A percentile compares a stretch with the other conserved stretches of the same genome.
phyloP scores from a whole-genome alignment of 2,888 invertebrate species.

The Smittia sp. region DNA sequence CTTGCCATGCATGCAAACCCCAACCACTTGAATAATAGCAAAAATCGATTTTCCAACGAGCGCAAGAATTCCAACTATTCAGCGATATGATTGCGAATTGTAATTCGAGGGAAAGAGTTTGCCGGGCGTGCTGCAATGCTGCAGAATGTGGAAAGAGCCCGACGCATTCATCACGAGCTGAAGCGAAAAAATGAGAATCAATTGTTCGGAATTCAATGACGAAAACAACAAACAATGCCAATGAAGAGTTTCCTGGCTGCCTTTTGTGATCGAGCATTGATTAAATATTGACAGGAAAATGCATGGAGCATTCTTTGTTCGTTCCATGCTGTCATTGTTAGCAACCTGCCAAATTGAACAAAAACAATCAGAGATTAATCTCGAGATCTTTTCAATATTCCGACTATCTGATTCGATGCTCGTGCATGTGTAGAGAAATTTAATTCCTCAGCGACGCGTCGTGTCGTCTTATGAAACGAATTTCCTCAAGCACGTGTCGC shows the following conservation, averaged over 20 bases:
- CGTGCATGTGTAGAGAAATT: background rate
- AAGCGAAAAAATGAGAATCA: slow-evolving; percentile 15
- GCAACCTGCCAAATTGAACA: slow-evolving; percentile 38
- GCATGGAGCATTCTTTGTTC: slow-evolving; percentile 11
- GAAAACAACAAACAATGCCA: slow-evolving; percentile 36
- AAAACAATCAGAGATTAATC: slow-evolving; percentile 31
- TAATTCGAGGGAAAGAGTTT: slow-evolving; percentile 1
- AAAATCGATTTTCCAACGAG: too few relatives aligned
- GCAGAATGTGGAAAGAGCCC: background rate
- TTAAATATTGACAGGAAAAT: slow-evolving; percentile 41
- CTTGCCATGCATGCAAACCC: too few relatives aligned
- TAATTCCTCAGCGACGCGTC: background rate
- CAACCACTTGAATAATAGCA: too few relatives aligned
- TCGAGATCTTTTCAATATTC: slow-evolving; percentile 17
- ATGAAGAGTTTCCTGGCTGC: slow-evolving; percentile 28
- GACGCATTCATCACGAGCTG: background rate
- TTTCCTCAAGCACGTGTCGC: slow-evolving; percentile 33
- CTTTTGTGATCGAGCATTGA: slow-evolving; percentile 34
- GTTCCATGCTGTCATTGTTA: background rate
- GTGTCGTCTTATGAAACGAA: slow-evolving; percentile 7
- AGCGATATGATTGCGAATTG: too few relatives aligned
- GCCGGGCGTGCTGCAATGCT: background rate
- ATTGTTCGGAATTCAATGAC: slow-evolving; percentile 38
- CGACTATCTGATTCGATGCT: background rate
- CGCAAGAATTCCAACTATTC: too few relatives aligned